Evolutionary conservation across 1,140 invertebrate genomes (phyloP), one percentile per base, ranked within the genome.

Genomic region (Episyrphus balteatus): DNA sequence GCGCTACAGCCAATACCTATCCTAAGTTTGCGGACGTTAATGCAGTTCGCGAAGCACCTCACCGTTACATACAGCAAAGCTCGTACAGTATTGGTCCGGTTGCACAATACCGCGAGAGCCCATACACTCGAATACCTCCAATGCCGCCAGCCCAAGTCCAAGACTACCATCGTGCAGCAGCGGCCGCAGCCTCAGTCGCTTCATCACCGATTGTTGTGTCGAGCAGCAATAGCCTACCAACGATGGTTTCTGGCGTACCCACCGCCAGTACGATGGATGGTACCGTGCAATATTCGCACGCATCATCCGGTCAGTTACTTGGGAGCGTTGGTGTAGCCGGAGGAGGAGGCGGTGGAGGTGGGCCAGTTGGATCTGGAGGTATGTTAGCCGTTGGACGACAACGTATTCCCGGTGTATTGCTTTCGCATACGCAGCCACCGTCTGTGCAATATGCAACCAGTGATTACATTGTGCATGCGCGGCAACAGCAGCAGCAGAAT

Each of bases 61-160:
- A 58, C 42, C 56, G 61, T 19, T 67, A 59, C 34, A 57, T 64
- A 5, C 47, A 50, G 15, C 59, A 62, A 45, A 57, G 54, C 32
- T 21, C 57, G 36, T 52, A 55, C 19, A 48, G 53, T 37, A 52
- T 52, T 40, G 51, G 52, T 3, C 47, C 60, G 34, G 61, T 53
- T 51, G 50, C 54, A 44, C 58, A 52, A 38, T 68, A 64, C 44
- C 58, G 65, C 11, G 64, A 67, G 30, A 62, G 44, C 44, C 60
- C 55, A 17, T 67, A 67, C 41, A 57, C 61, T 42, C 59, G 64
- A 15, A 59, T 62, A 59, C 55, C 57, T 49, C 58, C 63, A 38
- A 40, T 63, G 44, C 57, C 55, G 44, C 51, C 50, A 3, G 40
- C 51, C 9, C 55, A 55, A 44, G 53, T 49, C 5, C 49, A 57